phyloP scores from a whole-genome alignment of 2,888 invertebrate species.

The Dascillus cervinus region DNA sequence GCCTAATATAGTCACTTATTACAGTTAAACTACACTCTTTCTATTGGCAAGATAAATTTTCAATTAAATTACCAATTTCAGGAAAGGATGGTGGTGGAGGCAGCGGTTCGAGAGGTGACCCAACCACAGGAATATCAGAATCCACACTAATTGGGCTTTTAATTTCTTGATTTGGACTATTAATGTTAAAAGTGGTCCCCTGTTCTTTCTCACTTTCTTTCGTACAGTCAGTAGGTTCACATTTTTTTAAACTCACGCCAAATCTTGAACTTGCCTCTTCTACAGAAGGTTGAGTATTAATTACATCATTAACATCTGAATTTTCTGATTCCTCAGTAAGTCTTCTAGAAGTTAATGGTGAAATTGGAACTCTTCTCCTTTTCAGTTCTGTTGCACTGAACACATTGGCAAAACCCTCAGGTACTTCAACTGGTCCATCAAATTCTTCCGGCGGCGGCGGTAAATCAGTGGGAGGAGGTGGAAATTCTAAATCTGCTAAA shows the following conservation, averaged over 20 bases:
- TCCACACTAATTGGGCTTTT: slow-evolving; percentile 40
- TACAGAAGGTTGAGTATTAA: slow-evolving; percentile 58
- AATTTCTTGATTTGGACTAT: slow-evolving; percentile 38
- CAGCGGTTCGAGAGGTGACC: slow-evolving; percentile 43
- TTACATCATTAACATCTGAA: slow-evolving; percentile 44
- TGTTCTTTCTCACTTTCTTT: slow-evolving; percentile 47
- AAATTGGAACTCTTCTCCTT: slow-evolving; percentile 34
- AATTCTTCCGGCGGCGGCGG: slow-evolving; percentile 71
- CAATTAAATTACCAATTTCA: slow-evolving; percentile 28
- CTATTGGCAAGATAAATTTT: slow-evolving; percentile 3
- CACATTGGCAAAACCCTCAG: slow-evolving; percentile 30
- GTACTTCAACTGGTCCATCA: slow-evolving; percentile 33
- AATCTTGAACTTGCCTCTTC: slow-evolving; percentile 67
- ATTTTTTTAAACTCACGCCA: slow-evolving; percentile 60
- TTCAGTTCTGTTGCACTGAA: slow-evolving; percentile 32
- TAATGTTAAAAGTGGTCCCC: slow-evolving; percentile 37
- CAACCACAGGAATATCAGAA: slow-evolving; percentile 44
- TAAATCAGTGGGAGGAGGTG: slow-evolving; percentile 73
- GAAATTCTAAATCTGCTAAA: slow-evolving; percentile 78
- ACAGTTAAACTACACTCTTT: no score
- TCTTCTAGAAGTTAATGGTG: slow-evolving; percentile 35
- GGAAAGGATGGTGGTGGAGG: slow-evolving; percentile 37
- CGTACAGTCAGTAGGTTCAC: slow-evolving; percentile 55
- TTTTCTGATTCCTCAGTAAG: slow-evolving; percentile 33
- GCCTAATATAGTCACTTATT: no score